Percentiles rank a stretch among this genome's conserved stretches.
phyloP scores from a whole-genome alignment of 2,113 vertebrate genomes.

The Oryzias woworae region DNA sequence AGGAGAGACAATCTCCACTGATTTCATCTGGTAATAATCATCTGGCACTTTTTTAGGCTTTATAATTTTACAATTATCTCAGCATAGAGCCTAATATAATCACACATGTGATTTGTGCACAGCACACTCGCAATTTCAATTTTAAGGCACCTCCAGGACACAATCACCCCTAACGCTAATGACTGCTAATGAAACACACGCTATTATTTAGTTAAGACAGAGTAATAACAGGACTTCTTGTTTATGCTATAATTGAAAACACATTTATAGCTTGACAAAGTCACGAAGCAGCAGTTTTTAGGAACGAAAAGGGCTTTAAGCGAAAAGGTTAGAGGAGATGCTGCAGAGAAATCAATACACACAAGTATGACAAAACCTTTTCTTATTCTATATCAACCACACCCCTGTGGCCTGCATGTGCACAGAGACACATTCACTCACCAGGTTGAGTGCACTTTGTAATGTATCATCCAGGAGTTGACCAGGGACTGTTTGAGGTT shows the following conservation, averaged over 20 bases:
- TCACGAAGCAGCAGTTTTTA: conserved; percentile 4
- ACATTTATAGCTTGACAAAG: background rate
- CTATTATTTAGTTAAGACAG: conserved; percentile 17
- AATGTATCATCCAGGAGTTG: conserved; percentile 27
- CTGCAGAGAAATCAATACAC: conserved; percentile 54
- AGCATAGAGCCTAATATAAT: too few species aligned
- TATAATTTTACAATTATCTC: too few species aligned
- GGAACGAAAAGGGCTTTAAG: conserved; percentile 23
- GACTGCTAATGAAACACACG: conserved; percentile 23
- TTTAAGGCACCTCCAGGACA: too few species aligned
- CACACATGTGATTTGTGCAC: too few species aligned
- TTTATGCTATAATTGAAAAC: conserved; percentile 18
- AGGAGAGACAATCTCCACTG: too few species aligned
- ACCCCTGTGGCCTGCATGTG: conserved; percentile 34
- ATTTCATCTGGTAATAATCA: too few species aligned
- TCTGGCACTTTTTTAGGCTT: too few species aligned
- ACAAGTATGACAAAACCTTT: conserved; percentile 60
- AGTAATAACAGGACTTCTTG: conserved; percentile 7
- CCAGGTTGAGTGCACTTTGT: conserved; percentile 40
- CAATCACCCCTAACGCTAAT: conserved; percentile 4
- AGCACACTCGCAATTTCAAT: too few species aligned
- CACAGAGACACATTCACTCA: conserved; percentile 18
- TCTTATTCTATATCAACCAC: conserved; percentile 54
- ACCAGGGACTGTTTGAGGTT: conserved; percentile 30
- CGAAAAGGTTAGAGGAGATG: conserved; percentile 37